Conservation (phyloP, 1,140 invertebrate genomes). For the Caenorhabditis tropicalis region DNA sequence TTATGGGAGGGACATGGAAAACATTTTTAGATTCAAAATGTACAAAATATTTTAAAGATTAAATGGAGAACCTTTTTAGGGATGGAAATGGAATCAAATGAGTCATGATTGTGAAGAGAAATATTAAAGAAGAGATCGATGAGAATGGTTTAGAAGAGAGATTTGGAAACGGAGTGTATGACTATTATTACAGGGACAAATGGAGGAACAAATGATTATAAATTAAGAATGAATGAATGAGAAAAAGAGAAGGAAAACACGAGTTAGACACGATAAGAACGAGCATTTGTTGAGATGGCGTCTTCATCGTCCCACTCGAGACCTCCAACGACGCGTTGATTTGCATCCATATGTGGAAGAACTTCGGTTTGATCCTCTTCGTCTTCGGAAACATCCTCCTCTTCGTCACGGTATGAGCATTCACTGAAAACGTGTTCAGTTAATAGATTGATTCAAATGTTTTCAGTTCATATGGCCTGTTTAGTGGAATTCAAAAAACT, state of each 20-base stretch:
- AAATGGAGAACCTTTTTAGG: background rate
- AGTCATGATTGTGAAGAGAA: background rate
- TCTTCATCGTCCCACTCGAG: slow-evolving; percentile 70
- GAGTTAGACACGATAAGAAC: slow-evolving; percentile 54
- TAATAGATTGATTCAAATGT: no score
- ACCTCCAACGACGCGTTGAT: slow-evolving; percentile 55
- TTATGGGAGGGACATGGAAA: background rate
- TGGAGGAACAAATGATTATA: background rate
- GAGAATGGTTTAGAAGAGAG: background rate
- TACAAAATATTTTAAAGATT: slow-evolving; percentile 1
- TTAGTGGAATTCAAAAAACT: no score
- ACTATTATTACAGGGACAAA: background rate
- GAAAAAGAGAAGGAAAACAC: background rate
- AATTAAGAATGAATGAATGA: background rate
- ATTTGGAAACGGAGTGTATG: background rate
- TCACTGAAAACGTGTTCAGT: slow-evolving; percentile 49
- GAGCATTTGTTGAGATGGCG: slow-evolving; percentile 46
- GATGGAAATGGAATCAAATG: background rate
- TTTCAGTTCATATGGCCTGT: no score
- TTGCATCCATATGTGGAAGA: slow-evolving; percentile 42
- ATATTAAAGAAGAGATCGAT: slow-evolving; percentile 27
- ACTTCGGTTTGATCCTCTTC: slow-evolving; percentile 49
- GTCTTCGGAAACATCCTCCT: slow-evolving; percentile 47
- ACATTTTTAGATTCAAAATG: slow-evolving; percentile 11
- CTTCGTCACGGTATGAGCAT: slow-evolving; percentile 53